Percentiles rank a stretch among this genome's conserved stretches.
These are phyloP conservation scores for Drosophila orena DNA, from an alignment of 1,140 invertebrate species.

Conservation along the genomic window DNA sequence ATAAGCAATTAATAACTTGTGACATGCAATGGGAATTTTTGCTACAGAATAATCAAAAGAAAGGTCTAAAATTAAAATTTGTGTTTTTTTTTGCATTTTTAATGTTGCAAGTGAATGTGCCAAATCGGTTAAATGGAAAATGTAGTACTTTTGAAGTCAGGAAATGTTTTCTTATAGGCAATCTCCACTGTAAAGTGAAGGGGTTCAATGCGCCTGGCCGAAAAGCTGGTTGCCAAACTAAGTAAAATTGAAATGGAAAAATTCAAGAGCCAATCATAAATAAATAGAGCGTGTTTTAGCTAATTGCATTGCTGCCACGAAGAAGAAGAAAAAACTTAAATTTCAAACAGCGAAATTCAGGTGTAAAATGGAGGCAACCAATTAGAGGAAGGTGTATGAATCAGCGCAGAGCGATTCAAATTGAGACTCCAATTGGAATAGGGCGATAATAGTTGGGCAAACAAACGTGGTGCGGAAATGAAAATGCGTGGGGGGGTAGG, in stretches of 20 bases:
- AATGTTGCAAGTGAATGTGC: no score
- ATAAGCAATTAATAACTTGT: no score
- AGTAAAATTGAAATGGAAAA: slow-evolving; percentile 12
- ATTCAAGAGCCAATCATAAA: slow-evolving; percentile 36
- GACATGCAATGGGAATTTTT: no score
- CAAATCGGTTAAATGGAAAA: no score
- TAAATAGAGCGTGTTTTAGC: slow-evolving; percentile 57
- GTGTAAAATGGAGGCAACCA: slow-evolving; percentile 37
- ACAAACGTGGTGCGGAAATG: slow-evolving; percentile 30
- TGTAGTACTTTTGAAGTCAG: no score
- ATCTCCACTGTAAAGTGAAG: slow-evolving; percentile 49
- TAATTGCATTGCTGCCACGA: slow-evolving; percentile 42
- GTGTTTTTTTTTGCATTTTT: no score
- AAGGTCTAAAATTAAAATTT: no score
- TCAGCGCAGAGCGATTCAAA: slow-evolving; percentile 58
- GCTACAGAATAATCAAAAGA: no score
- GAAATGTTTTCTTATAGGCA: background rate
- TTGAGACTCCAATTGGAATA: slow-evolving; percentile 25
- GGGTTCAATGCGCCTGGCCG: slow-evolving; percentile 63
- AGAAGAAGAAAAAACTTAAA: slow-evolving; percentile 16
- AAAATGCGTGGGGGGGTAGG: slow-evolving; percentile 4
- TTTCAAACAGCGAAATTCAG: slow-evolving; percentile 35
- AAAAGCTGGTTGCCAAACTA: slow-evolving; percentile 20
- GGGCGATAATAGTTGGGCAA: slow-evolving; percentile 15
- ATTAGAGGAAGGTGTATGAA: slow-evolving; percentile 50